A percentile compares a stretch with the other conserved stretches of the same genome.
Evolutionary conservation across 2,888 invertebrate genomes (phyloP).

Genomic region (Strigamia crassipes): DNA sequence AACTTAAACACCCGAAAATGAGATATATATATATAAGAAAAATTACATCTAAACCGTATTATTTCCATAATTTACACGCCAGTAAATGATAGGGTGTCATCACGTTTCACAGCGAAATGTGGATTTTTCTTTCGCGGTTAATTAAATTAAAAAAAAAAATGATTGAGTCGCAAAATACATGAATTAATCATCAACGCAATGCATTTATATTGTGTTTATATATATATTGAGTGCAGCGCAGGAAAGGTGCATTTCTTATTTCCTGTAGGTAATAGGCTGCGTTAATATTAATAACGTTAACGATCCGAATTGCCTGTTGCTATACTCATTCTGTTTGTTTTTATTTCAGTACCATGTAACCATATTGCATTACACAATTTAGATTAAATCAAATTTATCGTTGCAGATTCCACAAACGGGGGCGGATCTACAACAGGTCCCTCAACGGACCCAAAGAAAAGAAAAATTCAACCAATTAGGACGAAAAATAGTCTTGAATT

Average conservation of each 20-base stretch:
- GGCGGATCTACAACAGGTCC: no score
- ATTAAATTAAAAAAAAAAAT: background rate
- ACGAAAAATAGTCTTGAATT: no score
- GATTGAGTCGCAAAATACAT: background rate
- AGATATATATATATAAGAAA: background rate
- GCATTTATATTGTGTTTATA: background rate
- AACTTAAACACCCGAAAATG: background rate
- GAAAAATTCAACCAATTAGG: no score
- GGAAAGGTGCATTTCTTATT: constrained; percentile 18
- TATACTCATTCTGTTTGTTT: constrained; percentile 5
- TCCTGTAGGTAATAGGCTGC: constrained; percentile 7
- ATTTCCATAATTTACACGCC: background rate
- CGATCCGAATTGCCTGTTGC: constrained; percentile 20
- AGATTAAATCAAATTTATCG: no score
- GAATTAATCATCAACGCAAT: constrained; percentile 2
- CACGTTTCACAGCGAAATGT: background rate
- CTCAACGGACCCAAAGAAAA: no score
- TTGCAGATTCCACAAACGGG: no score
- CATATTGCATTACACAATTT: background rate
- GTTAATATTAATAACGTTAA: constrained; percentile 22
- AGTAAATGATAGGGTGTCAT: no score
- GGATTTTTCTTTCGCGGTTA: background rate
- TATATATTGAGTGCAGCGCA: background rate
- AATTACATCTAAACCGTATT: background rate
- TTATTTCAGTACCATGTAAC: background rate